Evolutionary conservation across 1,140 invertebrate genomes (phyloP), one percentile per base, ranked within the genome.

Genomic region (Melitaea cinxia): DNA sequence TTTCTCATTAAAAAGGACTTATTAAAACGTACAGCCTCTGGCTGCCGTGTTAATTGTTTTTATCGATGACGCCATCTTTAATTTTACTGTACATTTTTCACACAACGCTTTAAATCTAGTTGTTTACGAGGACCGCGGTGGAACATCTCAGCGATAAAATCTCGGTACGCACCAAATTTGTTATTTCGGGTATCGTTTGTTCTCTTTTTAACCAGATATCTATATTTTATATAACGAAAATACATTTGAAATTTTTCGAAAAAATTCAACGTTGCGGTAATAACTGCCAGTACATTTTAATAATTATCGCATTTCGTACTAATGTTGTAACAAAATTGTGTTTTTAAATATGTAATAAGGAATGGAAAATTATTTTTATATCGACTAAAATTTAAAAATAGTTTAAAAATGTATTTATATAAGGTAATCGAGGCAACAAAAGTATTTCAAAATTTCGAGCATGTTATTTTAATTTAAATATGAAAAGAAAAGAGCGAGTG

Each of bases 41-140:
- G 28, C 39, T 56, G 53, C 58, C 47, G 63, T 72, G 72, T 79
- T 77, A 77, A 78, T 79, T 72, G 72, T 50, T 21, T 50, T 73
- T 79, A 80, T 82, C 75, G 52, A 28, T 59, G 55, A 73, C 73
- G 73, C 72, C 62, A 82, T 82, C 77, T 71, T 65, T 53, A 42
- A 58, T 66, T 70, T 66, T 66, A 10, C 68, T 65, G 10, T 55
- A 39, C 30, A 14, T 65, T 69, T 68, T 71, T 66, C 17, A 17
- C 19, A 14, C 24, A 42, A 68, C 37, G 64, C 49, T 37, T 24
- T 78, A 78, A 78, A 78, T 75, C 70, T 80, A 75, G 65, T 73
- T 72, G 59, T 80, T 80, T 80, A 80, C 57, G 65, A 75, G 58
- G 24, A 35, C 57, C 35, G 45, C 28, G 26, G 39, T 21, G 60